A percentile compares a stretch with the other conserved stretches of the same genome.
phyloP scores from a whole-genome alignment of 2,888 invertebrate genomes.

The Strigamia maritima region DNA sequence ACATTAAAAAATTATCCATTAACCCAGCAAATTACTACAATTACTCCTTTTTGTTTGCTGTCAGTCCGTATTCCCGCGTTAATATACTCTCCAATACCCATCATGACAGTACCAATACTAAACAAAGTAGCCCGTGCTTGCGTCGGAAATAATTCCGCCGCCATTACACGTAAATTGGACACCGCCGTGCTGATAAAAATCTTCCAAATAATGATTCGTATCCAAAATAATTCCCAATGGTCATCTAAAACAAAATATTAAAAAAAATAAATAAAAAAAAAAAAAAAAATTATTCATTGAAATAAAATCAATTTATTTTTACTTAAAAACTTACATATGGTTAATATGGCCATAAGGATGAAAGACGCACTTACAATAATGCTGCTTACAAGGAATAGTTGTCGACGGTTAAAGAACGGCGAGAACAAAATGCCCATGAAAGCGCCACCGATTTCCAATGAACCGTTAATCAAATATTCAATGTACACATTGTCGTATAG shows the following conservation, averaged over 20 bases:
- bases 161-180: constrained; percentile 22
- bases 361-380: constrained; percentile 34
- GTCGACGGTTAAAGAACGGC: constrained; percentile 30
- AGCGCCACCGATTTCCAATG: constrained; percentile 13
- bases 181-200: constrained; percentile 36
- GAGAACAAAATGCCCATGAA: constrained; percentile 36
- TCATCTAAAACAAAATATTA: constrained; percentile 20
- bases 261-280: not conserved
- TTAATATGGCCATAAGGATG: constrained; percentile 37
- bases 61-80: constrained; percentile 11
- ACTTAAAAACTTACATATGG: constrained; percentile 15
- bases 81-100: constrained; percentile 36
- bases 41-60: not conserved
- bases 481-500: constrained; percentile 26
- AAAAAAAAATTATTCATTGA: not conserved
- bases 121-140: constrained; percentile 25
- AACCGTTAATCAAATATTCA: constrained; percentile 36
- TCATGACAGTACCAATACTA: not conserved
- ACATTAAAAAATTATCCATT: not conserved
- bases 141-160: constrained; percentile 34
- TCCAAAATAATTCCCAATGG: constrained; percentile 37
- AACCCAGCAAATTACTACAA: not conserved
- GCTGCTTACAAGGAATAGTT: constrained; percentile 37
- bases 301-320: not conserved
- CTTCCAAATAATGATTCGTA: constrained; percentile 35